Evolutionary conservation across 2,888 invertebrate species (phyloP), one percentile per base, ranked within the genome.

Genomic region (Stomorhina lunata): DNA sequence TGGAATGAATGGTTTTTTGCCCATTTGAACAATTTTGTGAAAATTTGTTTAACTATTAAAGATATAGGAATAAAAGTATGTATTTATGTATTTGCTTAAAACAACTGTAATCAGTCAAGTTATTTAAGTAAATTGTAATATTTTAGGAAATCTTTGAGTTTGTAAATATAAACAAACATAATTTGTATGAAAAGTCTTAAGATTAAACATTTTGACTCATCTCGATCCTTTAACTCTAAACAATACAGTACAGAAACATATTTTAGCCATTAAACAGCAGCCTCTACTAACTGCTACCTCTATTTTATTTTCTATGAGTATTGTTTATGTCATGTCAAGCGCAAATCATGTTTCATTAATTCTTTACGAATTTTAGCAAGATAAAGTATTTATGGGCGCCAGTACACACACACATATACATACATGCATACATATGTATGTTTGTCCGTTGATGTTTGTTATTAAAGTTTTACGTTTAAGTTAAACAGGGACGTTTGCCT

Each of bases 331-430:
- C 69, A 80, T 76, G 71, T 71, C 80, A 76, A 71, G 75, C 71
- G 71, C 48, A 65, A 80, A 76, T 76, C 63, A 71, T 80, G 57
- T 65, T 80, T 76, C 71, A 76, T 65, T 75, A 68, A 75, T 45
- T 75, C 25, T 43, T 43, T 65, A 55, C 25, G 32, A 55, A 53
- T 65, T 37, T 57, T 66, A 48, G 29, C 5, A 68, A 20, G 43
- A 71, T 43, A 63, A 63, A 63, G 50, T 77, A 45, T 45, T 45
- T 63, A 27, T 40, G 48, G 27, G 15, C 50, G 48, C 9, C 48
- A 37, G 12, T 48, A n/a, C n/a, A n/a, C n/a, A n/a, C n/a, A n/a
- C n/a, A n/a, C n/a, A n/a, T n/a, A n/a, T n/a, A n/a, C n/a, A n/a
- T n/a, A n/a, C n/a, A n/a, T n/a, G n/a, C n/a, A n/a, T n/a, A n/a